Percentiles rank a stretch among this genome's conserved stretches.
These are phyloP conservation scores for Nomada goodeniana DNA, from an alignment of 2,888 invertebrate genomes.

Conservation along the genomic window DNA sequence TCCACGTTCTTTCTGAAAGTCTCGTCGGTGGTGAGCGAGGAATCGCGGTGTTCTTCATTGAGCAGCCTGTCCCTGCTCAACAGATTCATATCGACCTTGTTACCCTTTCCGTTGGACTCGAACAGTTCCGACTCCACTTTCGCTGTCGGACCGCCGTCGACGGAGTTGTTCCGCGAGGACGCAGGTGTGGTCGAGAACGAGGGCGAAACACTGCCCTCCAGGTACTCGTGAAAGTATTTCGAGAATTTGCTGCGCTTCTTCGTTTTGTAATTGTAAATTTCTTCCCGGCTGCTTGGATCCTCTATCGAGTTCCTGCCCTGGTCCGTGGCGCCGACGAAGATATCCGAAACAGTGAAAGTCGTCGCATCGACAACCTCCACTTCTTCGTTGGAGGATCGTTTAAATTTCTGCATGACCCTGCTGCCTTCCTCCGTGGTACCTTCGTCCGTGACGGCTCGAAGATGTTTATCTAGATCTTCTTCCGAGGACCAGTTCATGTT, in stretches of 20 bases:
- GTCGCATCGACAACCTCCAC: neutral
- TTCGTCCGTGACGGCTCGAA: neutral
- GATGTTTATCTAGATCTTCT: neutral
- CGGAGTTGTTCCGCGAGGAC: neutral
- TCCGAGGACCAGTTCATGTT: neutral
- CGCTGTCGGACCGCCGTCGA: neutral
- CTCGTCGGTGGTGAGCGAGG: neutral
- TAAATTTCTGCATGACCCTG: neutral
- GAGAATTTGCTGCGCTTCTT: slow-evolving; percentile 1
- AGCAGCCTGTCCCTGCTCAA: slow-evolving; percentile 8
- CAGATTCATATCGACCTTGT: neutral
- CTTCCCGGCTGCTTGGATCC: neutral
- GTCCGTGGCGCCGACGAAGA: neutral
- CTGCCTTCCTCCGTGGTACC: neutral
- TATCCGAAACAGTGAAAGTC: too few relatives aligned
- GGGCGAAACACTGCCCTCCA: neutral
- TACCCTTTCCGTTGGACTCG: neutral
- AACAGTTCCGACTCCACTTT: slow-evolving; percentile 25
- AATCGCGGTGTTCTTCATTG: neutral
- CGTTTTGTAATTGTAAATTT: slow-evolving; percentile 17
- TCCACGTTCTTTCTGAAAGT: neutral
- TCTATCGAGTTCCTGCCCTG: neutral
- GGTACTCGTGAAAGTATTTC: slow-evolving; percentile 27
- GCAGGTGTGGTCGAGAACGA: slow-evolving; percentile 3
- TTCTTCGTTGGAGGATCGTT: neutral